These are phyloP conservation scores for Peromyscus nudipes DNA, from an alignment of 2,797 vertebrate genomes.

Conservation along the genomic window DNA sequence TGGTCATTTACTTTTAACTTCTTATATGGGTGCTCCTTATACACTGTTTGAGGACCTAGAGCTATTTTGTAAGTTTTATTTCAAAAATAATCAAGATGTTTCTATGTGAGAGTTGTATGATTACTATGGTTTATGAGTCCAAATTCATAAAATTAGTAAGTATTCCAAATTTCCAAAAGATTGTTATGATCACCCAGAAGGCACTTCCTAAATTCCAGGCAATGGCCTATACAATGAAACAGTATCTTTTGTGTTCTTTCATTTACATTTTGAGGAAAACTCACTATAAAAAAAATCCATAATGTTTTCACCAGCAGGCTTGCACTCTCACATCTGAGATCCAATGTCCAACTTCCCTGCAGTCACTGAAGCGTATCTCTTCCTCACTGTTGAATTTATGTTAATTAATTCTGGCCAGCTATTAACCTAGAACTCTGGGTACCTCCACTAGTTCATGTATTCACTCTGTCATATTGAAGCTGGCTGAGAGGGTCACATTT, in stretches of 20 bases:
- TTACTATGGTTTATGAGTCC: neutral
- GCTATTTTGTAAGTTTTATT: conserved; percentile 18
- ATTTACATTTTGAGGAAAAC: conserved; percentile 3
- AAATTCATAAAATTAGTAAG: neutral
- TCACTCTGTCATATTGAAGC: neutral
- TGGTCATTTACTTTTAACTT: conserved; percentile 36
- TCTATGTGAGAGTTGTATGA: neutral
- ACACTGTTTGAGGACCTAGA: conserved; percentile 22
- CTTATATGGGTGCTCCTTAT: neutral
- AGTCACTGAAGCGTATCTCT: neutral
- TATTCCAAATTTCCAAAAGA: conserved; percentile 48
- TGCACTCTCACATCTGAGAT: neutral
- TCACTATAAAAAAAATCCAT: neutral
- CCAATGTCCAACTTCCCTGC: neutral
- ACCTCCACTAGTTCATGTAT: neutral
- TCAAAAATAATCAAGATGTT: conserved; percentile 29
- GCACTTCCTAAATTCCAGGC: neutral
- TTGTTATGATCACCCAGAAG: conserved; percentile 3
- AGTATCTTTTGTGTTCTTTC: neutral
- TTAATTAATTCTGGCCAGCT: neutral
- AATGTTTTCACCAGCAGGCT: neutral
- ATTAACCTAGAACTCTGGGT: neutral
- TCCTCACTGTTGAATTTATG: neutral
- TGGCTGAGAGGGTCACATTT: neutral
- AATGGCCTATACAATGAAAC: neutral